Base-by-base conservation (phyloP, 2,113 vertebrate species). In the Bucco capensis region DNA sequence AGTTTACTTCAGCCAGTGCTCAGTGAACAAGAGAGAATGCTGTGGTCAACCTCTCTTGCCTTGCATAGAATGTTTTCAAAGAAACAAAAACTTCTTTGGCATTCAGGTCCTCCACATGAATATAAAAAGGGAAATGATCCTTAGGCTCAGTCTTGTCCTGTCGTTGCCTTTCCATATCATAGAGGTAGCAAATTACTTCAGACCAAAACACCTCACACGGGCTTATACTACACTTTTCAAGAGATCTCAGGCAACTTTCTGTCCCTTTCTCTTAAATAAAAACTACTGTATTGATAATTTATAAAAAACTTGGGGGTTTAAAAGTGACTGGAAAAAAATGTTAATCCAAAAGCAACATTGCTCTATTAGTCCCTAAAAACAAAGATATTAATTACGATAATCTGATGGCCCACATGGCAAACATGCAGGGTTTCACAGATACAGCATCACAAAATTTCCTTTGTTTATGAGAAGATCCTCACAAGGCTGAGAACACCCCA, bases 371-470 rank as follows among this genome's bases (percentile, higher is more conserved):
- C 37, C 46, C 69, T 70, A 42, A 60, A 89, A 89, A 21, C 40
- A 92, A 87, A 76, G 67, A 65, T 51, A 74, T 76, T 70, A 88
- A 89, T 62, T 33, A 83, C 42, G 88, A 90, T 31, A 81, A 62
- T 42, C 46, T 58, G 38, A 53, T 35, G 40, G 75, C 25, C 71
- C 25, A 61, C 33, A 19, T 17, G 72, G 65, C 65, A 89, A 85
- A 37, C 10, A 9, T 2, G 4, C 12, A 7, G 19, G 30, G 15
- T 74, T 87, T 83, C 40, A 56, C 46, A 75, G 60, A 16, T 11
- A 23, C 10, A 21, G 8, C 3, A 2, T 42, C 24, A 54, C 37
- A 76, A 31, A 50, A 69, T 33, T 74, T 57, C 42, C 31, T 33
- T 60, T 88, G 53, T 40, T 90, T 51, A 46, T 12, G 22, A 61